Conservation (phyloP, 2,113 vertebrate species). For the Dolichotis patagonum region DNA sequence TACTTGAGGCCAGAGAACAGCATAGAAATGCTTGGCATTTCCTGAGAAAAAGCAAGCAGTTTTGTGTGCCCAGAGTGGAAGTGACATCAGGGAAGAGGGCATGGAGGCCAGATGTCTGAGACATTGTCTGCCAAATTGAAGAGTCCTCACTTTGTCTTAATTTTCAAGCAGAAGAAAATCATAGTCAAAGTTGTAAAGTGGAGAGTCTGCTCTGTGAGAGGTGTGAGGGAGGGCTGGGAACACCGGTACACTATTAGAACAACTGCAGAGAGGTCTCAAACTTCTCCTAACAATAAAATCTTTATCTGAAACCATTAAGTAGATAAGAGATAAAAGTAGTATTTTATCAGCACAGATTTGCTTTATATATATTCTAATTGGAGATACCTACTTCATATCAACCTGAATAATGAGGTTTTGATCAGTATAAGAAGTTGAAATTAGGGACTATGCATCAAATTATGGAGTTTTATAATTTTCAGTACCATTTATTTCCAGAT, state of each 20-base stretch:
- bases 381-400: background rate
- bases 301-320: background rate
- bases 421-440: background rate
- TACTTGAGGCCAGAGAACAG: background rate
- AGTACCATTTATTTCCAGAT: background rate
- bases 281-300: background rate
- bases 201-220: background rate
- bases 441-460: accelerated
- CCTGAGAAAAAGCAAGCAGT: background rate
- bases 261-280: background rate
- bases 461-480: background rate
- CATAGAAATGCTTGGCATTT: background rate
- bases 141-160: background rate
- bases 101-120: background rate
- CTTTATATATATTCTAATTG: background rate
- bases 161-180: background rate
- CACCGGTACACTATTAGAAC: too few relatives aligned
- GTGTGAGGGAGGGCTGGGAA: accelerated
- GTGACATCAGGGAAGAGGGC: background rate
- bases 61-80: background rate
- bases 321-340: background rate
- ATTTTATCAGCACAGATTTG: background rate
- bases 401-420: background rate
- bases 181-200: background rate
- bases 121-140: too few relatives aligned